Percentiles rank a stretch among this genome's conserved stretches.
phyloP scores from a whole-genome alignment of 1,140 invertebrate species.

The Mizuhopecten yessoensis region DNA sequence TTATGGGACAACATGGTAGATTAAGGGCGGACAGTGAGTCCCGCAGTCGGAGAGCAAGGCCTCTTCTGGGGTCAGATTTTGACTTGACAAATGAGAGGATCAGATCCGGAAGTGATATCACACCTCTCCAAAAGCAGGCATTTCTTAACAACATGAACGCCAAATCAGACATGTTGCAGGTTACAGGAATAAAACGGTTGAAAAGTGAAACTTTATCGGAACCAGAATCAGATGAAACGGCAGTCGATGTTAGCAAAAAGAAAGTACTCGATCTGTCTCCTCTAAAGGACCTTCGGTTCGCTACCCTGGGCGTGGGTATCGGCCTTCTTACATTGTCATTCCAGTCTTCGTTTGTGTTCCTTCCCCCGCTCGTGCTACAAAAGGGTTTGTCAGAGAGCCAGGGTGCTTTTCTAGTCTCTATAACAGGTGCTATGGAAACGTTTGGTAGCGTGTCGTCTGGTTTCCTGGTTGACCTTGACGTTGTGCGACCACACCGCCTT shows the following conservation, averaged over 20 bases:
- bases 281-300: slow-evolving; percentile 71
- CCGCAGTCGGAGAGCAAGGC: neutral
- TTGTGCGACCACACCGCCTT: slow-evolving; percentile 66
- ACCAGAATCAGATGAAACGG: neutral
- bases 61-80: neutral
- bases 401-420: slow-evolving; percentile 71
- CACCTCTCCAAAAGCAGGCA: slow-evolving; percentile 1
- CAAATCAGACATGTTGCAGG: neutral
- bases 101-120: slow-evolving; percentile 24
- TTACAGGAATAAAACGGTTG: neutral
- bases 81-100: neutral
- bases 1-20: neutral
- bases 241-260: neutral
- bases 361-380: slow-evolving; percentile 72
- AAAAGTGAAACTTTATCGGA: neutral
- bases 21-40: neutral
- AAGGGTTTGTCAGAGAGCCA: slow-evolving; percentile 63
- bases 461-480: slow-evolving; percentile 67
- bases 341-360: slow-evolving; percentile 72
- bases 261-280: slow-evolving; percentile 69
- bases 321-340: slow-evolving; percentile 71
- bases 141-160: neutral
- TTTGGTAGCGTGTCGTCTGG: slow-evolving; percentile 68
- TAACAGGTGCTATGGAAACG: slow-evolving; percentile 71
- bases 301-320: slow-evolving; percentile 71